These are phyloP conservation scores for Oophaga sylvatica DNA, from an alignment of 2,797 vertebrate genomes.

Conservation along the genomic window DNA sequence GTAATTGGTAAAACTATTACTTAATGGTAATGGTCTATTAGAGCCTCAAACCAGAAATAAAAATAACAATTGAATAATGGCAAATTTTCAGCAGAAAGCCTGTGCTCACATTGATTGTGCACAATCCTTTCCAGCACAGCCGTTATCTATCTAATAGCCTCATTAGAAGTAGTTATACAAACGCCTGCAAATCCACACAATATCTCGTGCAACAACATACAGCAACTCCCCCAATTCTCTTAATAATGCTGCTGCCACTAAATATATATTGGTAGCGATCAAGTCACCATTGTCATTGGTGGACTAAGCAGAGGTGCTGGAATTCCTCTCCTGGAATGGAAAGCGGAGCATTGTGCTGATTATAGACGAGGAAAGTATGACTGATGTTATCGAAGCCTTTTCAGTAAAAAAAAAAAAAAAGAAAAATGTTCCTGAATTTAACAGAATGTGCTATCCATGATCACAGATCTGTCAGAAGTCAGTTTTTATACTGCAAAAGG, in stretches of 20 bases:
- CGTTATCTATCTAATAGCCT: not conserved
- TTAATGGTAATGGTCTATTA: not conserved
- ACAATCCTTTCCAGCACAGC: not conserved
- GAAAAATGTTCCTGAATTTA: constrained; percentile 30
- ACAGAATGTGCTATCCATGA: constrained; percentile 21
- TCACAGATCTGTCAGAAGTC: constrained; percentile 18
- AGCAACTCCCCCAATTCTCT: not conserved
- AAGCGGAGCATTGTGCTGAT: constrained; percentile 29
- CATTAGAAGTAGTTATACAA: not conserved
- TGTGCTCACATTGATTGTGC: not conserved
- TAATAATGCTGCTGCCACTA: constrained; percentile 6
- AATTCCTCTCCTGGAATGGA: constrained; percentile 33
- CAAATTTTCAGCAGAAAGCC: not conserved
- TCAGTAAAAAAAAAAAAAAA: not conserved
- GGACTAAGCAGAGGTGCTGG: constrained; percentile 16
- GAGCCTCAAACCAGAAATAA: not conserved
- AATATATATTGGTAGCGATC: constrained; percentile 9
- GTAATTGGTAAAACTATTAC: not conserved
- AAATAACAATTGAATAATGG: not conserved
- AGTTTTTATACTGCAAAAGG: not conserved
- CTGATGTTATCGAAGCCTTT: constrained; percentile 41
- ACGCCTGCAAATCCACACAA: not conserved
- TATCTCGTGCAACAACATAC: constrained; percentile 1
- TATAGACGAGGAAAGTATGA: constrained; percentile 37
- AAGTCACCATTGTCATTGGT: constrained; percentile 31